Percentiles rank a stretch among this genome's conserved stretches.
These are phyloP conservation scores for Centrocercus urophasianus DNA, from an alignment of 2,113 vertebrate species.

Conservation along the genomic window DNA sequence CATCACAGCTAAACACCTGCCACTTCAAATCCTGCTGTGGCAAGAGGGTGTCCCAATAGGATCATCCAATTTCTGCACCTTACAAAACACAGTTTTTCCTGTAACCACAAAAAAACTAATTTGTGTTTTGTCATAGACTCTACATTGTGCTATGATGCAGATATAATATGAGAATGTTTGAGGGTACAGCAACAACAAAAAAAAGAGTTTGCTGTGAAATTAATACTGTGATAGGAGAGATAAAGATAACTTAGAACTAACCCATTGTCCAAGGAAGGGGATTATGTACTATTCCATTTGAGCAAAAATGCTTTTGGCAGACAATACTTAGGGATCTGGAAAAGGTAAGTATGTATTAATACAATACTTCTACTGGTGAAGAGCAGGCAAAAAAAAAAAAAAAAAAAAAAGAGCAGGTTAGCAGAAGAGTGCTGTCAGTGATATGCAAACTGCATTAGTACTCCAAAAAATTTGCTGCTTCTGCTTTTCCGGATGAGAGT, in stretches of 20 bases:
- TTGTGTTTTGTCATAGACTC: background rate
- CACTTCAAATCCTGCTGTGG: conserved; percentile 55
- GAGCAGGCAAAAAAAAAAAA: background rate
- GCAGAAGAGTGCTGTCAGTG: background rate
- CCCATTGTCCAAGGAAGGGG: background rate
- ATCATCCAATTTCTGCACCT: conserved; percentile 35
- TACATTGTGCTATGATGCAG: background rate
- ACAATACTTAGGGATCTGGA: background rate
- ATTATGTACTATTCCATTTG: background rate
- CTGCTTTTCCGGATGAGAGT: background rate
- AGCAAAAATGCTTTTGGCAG: background rate
- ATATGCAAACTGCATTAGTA: background rate
- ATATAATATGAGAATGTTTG: background rate
- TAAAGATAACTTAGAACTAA: background rate
- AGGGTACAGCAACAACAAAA: background rate
- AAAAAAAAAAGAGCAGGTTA: background rate
- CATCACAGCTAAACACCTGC: conserved; percentile 57
- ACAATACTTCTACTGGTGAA: background rate
- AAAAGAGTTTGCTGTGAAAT: conserved; percentile 1
- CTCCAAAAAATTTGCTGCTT: background rate
- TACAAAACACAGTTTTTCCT: background rate
- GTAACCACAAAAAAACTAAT: conserved; percentile 10
- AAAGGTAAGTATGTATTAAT: background rate
- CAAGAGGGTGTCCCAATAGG: conserved; percentile 23
- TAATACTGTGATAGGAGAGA: background rate